Evolutionary conservation across 2,797 vertebrate species (phyloP), one percentile per base, ranked within the genome.

Genomic region (Hipposideros larvatus): DNA sequence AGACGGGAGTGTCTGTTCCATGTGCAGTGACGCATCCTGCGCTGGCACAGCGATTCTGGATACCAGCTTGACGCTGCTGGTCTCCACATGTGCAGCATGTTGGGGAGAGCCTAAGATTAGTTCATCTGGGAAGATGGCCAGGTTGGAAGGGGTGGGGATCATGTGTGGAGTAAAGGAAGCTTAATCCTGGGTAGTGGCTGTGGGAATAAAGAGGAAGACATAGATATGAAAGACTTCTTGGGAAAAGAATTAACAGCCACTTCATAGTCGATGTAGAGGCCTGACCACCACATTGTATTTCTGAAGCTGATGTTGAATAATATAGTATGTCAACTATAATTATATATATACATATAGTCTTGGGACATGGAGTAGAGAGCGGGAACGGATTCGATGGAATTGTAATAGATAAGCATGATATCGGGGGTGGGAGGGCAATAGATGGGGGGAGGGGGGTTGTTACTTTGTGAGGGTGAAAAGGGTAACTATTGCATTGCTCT

Each of bases 151-250:
- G 5, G 21, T 26, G 31, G 66, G 24, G 34, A 37, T 82, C 77
- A 46, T 4, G 22, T 24, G 78, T 8, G 59, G 48, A 91, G 55
- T 59, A 78, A 91, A 57, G 11, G 28, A 75, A 82, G 75, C 37
- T 79, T 65, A 86, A 87, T 70, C 41, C 37, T 85, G 14, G 65
- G 34, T 63, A 43, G 51, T 16, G 10, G 28, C 31, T 28, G 7
- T 21, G 31, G 43, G n/a, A 71, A 95, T 66, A 71, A 89, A 88
- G 75, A 86, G n/a, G 31, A 75, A 79, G 48, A 59, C 28, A 78
- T 6, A 55, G 10, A 78, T 68, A 26, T 73, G 48, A 55, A 55
- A 55, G 53, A 19, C 18, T 55, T 55, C 83, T 96, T 91, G 16
- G 68, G 26, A 79, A 87, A 92, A 90, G 9, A 78, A 94, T 3